A percentile compares a stretch with the other conserved stretches of the same genome.
phyloP scores from a whole-genome alignment of 2,113 vertebrate species.

The Bagarius yarrelli region DNA sequence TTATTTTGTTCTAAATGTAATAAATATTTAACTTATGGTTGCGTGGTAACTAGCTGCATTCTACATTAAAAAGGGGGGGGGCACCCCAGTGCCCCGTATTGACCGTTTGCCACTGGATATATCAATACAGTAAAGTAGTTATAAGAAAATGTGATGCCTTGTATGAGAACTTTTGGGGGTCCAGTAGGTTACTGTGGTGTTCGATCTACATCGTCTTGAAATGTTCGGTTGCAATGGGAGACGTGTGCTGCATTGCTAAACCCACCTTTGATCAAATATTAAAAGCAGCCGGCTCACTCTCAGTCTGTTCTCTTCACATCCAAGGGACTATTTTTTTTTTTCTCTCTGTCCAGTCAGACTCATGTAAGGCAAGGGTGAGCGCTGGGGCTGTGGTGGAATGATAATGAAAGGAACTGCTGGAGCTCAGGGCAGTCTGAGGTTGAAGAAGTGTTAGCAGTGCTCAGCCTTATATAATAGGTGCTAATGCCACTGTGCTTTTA shows the following conservation, averaged over 20 bases:
- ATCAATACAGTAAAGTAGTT: background rate
- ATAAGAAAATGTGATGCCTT: background rate
- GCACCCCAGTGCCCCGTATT: no score
- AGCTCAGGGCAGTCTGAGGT: slow-evolving; percentile 4
- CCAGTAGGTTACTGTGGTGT: background rate
- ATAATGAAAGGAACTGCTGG: slow-evolving; percentile 29
- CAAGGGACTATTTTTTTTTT: slow-evolving; percentile 15
- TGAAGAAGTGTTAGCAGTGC: background rate
- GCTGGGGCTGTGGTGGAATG: slow-evolving; percentile 29
- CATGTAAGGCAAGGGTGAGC: slow-evolving; percentile 30
- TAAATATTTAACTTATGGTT: no score
- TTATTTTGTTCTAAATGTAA: no score
- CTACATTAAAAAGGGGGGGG: no score
- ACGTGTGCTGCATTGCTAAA: slow-evolving; percentile 27
- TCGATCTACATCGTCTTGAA: slow-evolving; percentile 8
- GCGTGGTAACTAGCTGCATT: no score
- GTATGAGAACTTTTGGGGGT: background rate
- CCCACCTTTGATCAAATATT: slow-evolving; percentile 51
- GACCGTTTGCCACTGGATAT: background rate
- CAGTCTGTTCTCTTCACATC: slow-evolving; percentile 26
- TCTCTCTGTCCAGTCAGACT: background rate
- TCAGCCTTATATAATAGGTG: slow-evolving; percentile 14
- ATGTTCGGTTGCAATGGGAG: slow-evolving; percentile 1
- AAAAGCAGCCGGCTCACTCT: slow-evolving; percentile 42
- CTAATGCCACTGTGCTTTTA: background rate